These are phyloP conservation scores for Vanessa tameamea DNA, from an alignment of 1,140 invertebrate genomes.

Conservation along the genomic window DNA sequence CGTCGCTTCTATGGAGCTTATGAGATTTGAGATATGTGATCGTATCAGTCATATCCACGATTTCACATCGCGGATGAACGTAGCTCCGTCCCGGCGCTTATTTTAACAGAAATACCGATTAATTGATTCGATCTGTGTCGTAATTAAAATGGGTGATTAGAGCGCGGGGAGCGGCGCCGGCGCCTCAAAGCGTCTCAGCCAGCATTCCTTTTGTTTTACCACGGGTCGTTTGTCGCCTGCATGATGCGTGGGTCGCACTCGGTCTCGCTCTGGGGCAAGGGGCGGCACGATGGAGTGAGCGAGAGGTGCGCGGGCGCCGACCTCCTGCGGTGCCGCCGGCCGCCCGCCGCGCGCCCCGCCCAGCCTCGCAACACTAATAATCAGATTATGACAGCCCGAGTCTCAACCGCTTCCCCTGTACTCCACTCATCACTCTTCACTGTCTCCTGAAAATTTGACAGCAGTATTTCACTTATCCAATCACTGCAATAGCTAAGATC, in stretches of 20 bases:
- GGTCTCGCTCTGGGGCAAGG: constrained; percentile 42
- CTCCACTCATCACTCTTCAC: constrained; percentile 69
- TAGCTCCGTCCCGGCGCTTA: constrained; percentile 58
- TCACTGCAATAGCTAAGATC: constrained; percentile 33
- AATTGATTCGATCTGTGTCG: constrained; percentile 80
- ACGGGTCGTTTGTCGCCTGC: constrained; percentile 80
- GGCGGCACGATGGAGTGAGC: constrained; percentile 43
- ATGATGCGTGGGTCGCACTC: constrained; percentile 51
- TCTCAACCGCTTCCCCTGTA: constrained; percentile 59
- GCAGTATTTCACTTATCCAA: constrained; percentile 51
- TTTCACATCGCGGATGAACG: constrained; percentile 50
- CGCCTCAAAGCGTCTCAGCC: constrained; percentile 77
- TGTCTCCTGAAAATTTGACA: constrained; percentile 62
- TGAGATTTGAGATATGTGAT: constrained; percentile 60
- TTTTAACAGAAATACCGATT: constrained; percentile 80
- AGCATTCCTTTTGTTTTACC: constrained; percentile 81
- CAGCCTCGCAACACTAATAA: constrained; percentile 74
- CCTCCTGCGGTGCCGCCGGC: constrained; percentile 72
- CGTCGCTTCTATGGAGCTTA: constrained; percentile 45
- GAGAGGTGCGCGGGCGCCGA: constrained; percentile 71
- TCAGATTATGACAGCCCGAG: constrained; percentile 77
- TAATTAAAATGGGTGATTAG: constrained; percentile 81
- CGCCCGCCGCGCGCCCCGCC: constrained; percentile 77
- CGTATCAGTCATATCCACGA: constrained; percentile 50
- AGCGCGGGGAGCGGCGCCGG: constrained; percentile 75